These are phyloP conservation scores for Pedionomus torquatus DNA, from an alignment of 2,113 vertebrate genomes.

Conservation along the genomic window DNA sequence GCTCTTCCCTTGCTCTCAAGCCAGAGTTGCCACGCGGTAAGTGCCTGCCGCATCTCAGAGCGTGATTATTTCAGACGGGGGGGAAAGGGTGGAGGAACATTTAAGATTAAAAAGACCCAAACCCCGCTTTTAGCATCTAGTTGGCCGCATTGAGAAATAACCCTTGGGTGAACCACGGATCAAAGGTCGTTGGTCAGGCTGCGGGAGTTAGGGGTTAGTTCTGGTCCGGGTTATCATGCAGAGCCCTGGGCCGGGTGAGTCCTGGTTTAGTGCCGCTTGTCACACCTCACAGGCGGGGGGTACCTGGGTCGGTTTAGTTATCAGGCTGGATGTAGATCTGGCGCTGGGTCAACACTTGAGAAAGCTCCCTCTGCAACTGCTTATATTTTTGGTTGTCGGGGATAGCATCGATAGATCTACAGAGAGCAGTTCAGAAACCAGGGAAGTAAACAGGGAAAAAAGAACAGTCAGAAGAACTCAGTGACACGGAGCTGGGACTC, in stretches of 20 bases:
- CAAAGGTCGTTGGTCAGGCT: background rate
- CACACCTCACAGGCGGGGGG: conserved; percentile 68
- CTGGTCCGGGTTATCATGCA: conserved; percentile 31
- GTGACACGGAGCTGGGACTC: background rate
- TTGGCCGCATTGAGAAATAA: background rate
- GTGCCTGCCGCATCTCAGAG: background rate
- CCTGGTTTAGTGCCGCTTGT: conserved; percentile 74
- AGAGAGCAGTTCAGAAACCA: conserved; percentile 72
- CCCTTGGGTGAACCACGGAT: background rate
- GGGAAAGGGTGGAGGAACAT: background rate
- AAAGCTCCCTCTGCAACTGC: conserved; percentile 99
- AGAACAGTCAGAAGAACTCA: conserved; percentile 36
- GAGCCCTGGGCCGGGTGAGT: conserved; percentile 58
- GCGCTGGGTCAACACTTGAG: conserved; percentile 98
- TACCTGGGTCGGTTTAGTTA: conserved; percentile 92
- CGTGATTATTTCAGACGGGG: background rate
- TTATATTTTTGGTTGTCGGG: conserved; percentile 99
- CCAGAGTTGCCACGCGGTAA: background rate
- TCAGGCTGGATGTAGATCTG: conserved; percentile 98
- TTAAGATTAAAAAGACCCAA: no score
- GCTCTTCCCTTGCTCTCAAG: conserved; percentile 6
- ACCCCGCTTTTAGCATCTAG: background rate
- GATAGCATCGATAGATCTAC: conserved; percentile 98
- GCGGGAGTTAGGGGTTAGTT: conserved; percentile 70
- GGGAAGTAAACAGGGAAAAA: conserved; percentile 34